Evolutionary conservation across 35 echinoderm and acorn worm species (phyloP).

Genomic region (Hemicentrotus pulcherrimus): DNA sequence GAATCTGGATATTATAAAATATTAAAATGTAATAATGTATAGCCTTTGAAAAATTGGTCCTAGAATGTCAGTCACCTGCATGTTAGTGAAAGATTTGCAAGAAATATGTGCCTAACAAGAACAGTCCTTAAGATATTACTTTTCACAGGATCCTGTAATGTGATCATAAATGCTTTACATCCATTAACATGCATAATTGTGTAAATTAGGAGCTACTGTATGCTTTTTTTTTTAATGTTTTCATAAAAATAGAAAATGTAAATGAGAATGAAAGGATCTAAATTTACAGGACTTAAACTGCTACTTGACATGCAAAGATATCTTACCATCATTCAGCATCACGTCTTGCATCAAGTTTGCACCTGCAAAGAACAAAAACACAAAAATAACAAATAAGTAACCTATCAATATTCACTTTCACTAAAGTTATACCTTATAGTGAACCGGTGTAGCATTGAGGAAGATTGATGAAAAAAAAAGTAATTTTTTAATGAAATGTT

Average conservation of each 20-base stretch:
- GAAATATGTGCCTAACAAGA: not conserved
- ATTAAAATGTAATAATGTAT: conserved; percentile 62
- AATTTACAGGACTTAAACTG: not conserved
- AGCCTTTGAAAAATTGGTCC: conserved; percentile 31
- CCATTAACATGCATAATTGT: not conserved
- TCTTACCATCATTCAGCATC: not conserved
- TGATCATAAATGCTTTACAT: not conserved
- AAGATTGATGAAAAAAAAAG: too few relatives aligned
- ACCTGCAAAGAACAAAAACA: not conserved
- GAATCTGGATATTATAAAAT: conserved; percentile 72
- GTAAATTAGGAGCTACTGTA: too few relatives aligned
- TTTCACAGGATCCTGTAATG: not conserved
- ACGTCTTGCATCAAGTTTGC: not conserved
- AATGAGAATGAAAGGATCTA: not conserved
- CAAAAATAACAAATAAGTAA: not conserved
- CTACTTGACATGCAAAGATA: not conserved
- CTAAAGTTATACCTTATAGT: too few relatives aligned
- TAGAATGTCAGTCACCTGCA: conserved; percentile 9
- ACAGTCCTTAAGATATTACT: not conserved
- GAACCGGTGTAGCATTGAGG: too few relatives aligned
- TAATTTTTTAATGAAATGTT: too few relatives aligned
- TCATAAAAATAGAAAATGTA: too few relatives aligned
- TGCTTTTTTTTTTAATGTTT: too few relatives aligned
- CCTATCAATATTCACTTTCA: too few relatives aligned
- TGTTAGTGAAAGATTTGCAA: not conserved